Conservation (phyloP, 2,888 invertebrate species). For the Ectemnius continuus region DNA sequence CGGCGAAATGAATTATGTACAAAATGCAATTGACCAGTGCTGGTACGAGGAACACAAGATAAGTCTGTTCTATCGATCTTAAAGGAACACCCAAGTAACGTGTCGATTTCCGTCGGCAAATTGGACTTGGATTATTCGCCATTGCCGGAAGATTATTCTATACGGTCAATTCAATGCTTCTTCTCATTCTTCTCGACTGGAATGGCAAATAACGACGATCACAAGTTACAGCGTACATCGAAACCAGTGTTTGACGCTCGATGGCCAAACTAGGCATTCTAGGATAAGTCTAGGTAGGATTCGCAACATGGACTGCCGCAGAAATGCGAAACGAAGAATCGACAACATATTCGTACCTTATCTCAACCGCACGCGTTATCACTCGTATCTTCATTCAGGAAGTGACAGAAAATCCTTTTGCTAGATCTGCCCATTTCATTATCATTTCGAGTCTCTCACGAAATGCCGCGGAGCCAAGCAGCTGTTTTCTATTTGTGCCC, state of each 20-base stretch:
- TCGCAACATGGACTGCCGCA: neutral
- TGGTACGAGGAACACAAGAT: slow-evolving; percentile 80
- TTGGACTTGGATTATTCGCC: slow-evolving; percentile 55
- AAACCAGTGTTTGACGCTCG: neutral
- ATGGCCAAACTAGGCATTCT: neutral
- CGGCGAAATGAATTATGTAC: slow-evolving; percentile 84
- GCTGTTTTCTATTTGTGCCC: neutral
- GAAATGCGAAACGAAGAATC: neutral
- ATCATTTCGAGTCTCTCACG: neutral
- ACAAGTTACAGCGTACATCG: neutral
- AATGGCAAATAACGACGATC: neutral
- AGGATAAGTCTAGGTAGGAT: too few relatives aligned
- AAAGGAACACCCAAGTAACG: slow-evolving; percentile 70
- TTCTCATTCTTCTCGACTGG: neutral
- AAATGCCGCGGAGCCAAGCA: neutral
- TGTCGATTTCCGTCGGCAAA: slow-evolving; percentile 64
- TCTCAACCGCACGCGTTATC: neutral
- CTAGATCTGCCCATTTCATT: neutral
- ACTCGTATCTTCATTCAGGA: slow-evolving; percentile 4
- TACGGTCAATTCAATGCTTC: slow-evolving; percentile 23
- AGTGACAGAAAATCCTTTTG: neutral
- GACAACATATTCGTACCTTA: neutral
- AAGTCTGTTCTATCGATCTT: slow-evolving; percentile 78
- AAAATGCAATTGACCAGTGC: slow-evolving; percentile 81
- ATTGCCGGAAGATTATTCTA: slow-evolving; percentile 47